A percentile compares a stretch with the other conserved stretches of the same genome.
Evolutionary conservation across 2,797 vertebrate genomes (phyloP).

Genomic region (Silurus lanzhouensis): DNA sequence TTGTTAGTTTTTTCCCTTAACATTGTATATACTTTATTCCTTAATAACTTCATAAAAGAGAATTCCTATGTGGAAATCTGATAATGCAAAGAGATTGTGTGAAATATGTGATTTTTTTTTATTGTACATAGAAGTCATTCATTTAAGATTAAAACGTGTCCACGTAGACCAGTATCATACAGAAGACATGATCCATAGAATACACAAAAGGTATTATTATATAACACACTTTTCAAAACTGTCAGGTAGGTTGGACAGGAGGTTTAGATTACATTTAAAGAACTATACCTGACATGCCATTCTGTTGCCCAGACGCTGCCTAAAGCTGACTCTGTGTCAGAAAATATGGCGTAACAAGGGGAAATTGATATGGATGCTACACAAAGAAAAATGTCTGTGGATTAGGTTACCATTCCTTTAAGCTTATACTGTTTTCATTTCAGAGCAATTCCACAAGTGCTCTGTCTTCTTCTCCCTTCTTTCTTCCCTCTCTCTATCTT

Average conservation of each 20-base stretch:
- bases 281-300: conserved; percentile 23
- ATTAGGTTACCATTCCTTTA: conserved; percentile 46
- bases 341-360: conserved; percentile 30
- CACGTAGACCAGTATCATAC: not conserved
- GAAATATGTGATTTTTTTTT: not conserved
- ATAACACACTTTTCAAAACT: not conserved
- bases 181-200: not conserved
- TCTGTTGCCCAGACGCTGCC: conserved; percentile 28
- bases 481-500: not conserved
- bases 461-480: not conserved
- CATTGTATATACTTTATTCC: not conserved
- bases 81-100: not conserved
- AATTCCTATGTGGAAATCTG: not conserved
- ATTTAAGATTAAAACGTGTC: not conserved
- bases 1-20: not conserved
- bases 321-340: conserved; percentile 26
- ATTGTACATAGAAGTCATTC: not conserved
- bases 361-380: conserved; percentile 44
- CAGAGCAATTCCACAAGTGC: conserved; percentile 30
- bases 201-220: not conserved
- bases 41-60: not conserved
- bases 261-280: conserved; percentile 35
- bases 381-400: conserved; percentile 35
- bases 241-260: conserved; percentile 21
- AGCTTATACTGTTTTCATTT: conserved; percentile 51